Evolutionary conservation across 2,113 vertebrate species (phyloP), one percentile per base, ranked within the genome.

Genomic region (Menidia beryllina): DNA sequence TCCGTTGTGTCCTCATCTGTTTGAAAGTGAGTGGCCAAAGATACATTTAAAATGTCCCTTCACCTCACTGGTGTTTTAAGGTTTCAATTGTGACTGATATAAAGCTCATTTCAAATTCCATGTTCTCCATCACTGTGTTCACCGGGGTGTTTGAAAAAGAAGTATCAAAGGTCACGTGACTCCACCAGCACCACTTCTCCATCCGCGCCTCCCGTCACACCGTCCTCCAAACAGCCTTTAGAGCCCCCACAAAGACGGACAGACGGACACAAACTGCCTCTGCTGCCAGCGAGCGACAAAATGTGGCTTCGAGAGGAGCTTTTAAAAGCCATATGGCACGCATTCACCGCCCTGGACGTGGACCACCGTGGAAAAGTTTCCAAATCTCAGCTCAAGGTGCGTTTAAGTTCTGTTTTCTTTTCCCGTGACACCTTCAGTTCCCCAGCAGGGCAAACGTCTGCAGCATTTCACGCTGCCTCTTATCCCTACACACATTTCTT

Each of bases 341-440:
- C 96, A 0, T 99, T 99, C 92, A 96, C 95, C 3, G 96, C 97
- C 0, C 93, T 99, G 77, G 96, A 99, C 82, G 79, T 96, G 74
- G 97, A 99, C 76, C 94, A 91, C 55, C 95, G 95, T 73, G 97
- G 97, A 17, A 99, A 98, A 88, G 97, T 98, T 1, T 97, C 97
- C 75, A 99, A 98, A 76, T 98, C 97, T 1, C 97, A 98, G 86
- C 89, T 99, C 2, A 99, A 98, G 96, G 97, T 95, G 82, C 77
- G 93, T 72, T 64, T 67, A 19, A 8, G 1, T 59, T 38, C 1
- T 36, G 2, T 53, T 52, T 17, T 43, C 13, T 52, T 17, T 1
- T 1, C 4, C 13, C 17, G 17, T 15, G 14, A 43, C 6, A 43
- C 17, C 1, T 43, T 14, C 38, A 39, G 23, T 25, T 10, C 2